These are phyloP conservation scores for Drosophila diplacantha DNA, from an alignment of 2,888 invertebrate species.

Conservation along the genomic window DNA sequence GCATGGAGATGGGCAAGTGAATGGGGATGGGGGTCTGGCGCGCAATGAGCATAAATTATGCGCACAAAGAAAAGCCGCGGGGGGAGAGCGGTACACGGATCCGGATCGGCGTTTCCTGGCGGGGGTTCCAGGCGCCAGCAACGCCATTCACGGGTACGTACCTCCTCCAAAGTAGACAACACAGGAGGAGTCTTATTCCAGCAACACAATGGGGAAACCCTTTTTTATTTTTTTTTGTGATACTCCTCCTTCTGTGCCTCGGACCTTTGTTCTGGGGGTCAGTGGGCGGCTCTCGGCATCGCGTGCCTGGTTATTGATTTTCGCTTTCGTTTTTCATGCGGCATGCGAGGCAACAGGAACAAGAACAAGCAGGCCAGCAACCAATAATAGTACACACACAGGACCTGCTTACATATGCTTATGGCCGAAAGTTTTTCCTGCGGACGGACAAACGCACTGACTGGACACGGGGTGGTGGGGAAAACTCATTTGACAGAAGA, in stretches of 20 bases:
- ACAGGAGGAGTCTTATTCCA: background rate
- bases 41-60: conserved; percentile 69
- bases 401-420: conserved; percentile 50
- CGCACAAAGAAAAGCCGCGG: conserved; percentile 42
- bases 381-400: conserved; percentile 38
- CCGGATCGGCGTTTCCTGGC: conserved; percentile 1
- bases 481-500: conserved; percentile 46
- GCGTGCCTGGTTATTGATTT: conserved; percentile 67
- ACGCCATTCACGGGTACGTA: conserved; percentile 20
- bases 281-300: conserved; percentile 60
- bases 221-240: conserved; percentile 14
- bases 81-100: conserved; percentile 7
- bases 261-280: conserved; percentile 47
- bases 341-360: conserved; percentile 47
- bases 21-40: conserved; percentile 25
- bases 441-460: conserved; percentile 17
- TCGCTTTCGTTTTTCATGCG: conserved; percentile 69
- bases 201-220: conserved; percentile 32
- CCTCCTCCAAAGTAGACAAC: conserved; percentile 42
- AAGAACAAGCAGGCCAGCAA: conserved; percentile 32
- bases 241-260: background rate
- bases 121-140: conserved; percentile 32
- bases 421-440: conserved; percentile 34
- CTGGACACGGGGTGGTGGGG: conserved; percentile 34
- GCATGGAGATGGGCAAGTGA: background rate